Base-by-base conservation (phyloP, 2,797 vertebrate species). In the Chlorospingus semifuscus region DNA sequence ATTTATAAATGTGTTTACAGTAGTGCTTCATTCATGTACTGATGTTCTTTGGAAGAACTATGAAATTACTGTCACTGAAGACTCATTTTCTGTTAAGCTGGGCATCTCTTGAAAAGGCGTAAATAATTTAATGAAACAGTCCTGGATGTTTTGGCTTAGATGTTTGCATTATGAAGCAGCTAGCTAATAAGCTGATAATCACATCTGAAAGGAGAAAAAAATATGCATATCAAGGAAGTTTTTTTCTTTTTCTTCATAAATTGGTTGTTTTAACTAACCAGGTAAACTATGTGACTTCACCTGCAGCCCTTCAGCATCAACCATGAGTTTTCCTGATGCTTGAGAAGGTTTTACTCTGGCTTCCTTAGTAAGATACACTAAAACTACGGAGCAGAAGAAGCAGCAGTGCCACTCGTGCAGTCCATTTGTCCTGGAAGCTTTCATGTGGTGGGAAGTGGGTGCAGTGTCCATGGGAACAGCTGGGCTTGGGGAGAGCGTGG, bases 11-110 rank as follows among this genome's bases (percentile, higher is more conserved):
- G 18, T 50, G 14, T 50, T 70, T 49, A 8, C 3, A 12, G 47
- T 37, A 19, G 13, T 0, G 1, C 39, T 77, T 70, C 41, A 3
- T 36, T 89, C 11, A 4, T 0, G 0, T 39, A 8, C 5, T 20
- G 20, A 15, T 42, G 44, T 52, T 71, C 30, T 53, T 44, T 69
- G 57, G 59, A 83, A 77, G 50, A 56, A 5, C 55, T 53, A 3
- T 56, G 26, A 83, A 59, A 41, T 60, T 37, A 26, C 20, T 81
- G 27, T 68, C 2, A 1, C 6, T 52, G 60, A 44, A 66, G n/a
- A 74, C 49, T 41, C 0, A 0, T 47, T 68, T 83, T 86, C 41
- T 60, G 12, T 61, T 66, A 68, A 72, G 29, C 10, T 30, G 46
- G 16, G 6, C 23, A 7, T 80, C 46, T 91, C 84, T 83, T 27